These are phyloP conservation scores for Elgonia sp. DNA, from an alignment of 2,888 invertebrate species.

Conservation along the genomic window DNA sequence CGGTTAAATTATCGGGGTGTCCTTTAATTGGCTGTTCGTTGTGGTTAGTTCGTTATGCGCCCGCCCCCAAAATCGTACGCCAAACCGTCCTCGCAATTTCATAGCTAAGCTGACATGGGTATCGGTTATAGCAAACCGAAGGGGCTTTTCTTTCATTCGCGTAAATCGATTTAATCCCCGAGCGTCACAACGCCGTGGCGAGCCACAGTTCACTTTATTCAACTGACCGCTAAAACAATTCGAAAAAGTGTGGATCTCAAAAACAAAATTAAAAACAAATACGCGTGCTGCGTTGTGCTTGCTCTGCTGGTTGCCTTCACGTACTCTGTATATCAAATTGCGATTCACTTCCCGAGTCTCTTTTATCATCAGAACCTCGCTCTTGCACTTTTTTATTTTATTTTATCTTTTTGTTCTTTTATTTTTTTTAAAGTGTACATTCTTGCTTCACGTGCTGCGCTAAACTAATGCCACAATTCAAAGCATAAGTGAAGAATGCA, in stretches of 20 bases:
- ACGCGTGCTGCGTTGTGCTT: background rate
- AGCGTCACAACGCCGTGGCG: conserved; percentile 13
- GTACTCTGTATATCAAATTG: background rate
- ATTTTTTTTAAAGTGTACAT: background rate
- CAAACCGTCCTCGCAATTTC: conserved; percentile 50
- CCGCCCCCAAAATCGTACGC: conserved; percentile 25
- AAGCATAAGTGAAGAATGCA: background rate
- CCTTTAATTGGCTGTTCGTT: conserved; percentile 83
- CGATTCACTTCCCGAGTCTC: background rate
- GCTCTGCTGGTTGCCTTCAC: background rate
- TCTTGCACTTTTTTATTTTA: background rate
- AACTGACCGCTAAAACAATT: background rate
- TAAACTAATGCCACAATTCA: background rate
- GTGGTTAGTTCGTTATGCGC: conserved; percentile 79
- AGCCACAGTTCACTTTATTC: conserved; percentile 29
- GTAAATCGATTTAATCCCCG: conserved; percentile 65
- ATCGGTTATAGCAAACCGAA: conserved; percentile 46
- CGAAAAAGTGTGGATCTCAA: conserved; percentile 2
- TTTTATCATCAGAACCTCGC: background rate
- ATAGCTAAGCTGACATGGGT: conserved; percentile 51
- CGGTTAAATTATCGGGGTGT: conserved; percentile 84
- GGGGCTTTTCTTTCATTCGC: conserved; percentile 57
- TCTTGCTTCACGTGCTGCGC: background rate
- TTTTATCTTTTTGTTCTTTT: no score
- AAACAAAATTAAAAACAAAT: conserved; percentile 39